Evolutionary conservation across 2,113 vertebrate genomes (phyloP).

Genomic region (Carassius auratus): DNA sequence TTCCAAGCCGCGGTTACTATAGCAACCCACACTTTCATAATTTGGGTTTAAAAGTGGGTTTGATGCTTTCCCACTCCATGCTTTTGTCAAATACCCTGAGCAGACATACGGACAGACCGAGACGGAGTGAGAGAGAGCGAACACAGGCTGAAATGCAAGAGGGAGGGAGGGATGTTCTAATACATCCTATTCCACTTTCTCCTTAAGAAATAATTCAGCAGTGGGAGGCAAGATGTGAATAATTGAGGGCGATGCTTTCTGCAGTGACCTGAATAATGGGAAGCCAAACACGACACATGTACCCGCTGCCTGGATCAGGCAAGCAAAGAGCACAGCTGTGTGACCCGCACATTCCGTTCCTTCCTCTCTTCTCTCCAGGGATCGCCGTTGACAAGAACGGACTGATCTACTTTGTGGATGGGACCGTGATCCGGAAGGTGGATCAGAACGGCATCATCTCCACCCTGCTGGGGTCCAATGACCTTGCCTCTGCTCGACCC

Average conservation of each 20-base stretch:
- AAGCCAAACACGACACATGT: slow-evolving; percentile 79
- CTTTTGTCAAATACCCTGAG: slow-evolving; percentile 31
- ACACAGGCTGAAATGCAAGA: not conserved
- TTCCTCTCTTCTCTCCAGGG: slow-evolving; percentile 76
- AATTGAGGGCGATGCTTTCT: slow-evolving; percentile 77
- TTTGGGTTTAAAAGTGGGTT: slow-evolving; percentile 70
- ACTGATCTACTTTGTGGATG: slow-evolving; percentile 96
- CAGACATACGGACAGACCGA: slow-evolving; percentile 17
- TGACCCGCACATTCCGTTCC: slow-evolving; percentile 48
- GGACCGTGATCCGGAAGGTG: slow-evolving; percentile 95
- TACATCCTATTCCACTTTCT: slow-evolving; percentile 76
- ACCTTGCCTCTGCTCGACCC: slow-evolving; percentile 93
- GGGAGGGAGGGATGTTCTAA: slow-evolving; percentile 51
- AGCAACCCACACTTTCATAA: slow-evolving; percentile 70
- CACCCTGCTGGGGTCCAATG: slow-evolving; percentile 93
- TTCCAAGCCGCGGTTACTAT: slow-evolving; percentile 67
- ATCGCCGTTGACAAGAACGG: slow-evolving; percentile 94
- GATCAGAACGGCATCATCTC: slow-evolving; percentile 96
- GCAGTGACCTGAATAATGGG: slow-evolving; percentile 82
- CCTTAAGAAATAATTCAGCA: slow-evolving; percentile 77
- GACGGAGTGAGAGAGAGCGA: slow-evolving; percentile 35
- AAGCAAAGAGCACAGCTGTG: slow-evolving; percentile 59
- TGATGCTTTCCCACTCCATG: slow-evolving; percentile 57
- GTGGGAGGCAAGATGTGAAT: slow-evolving; percentile 76
- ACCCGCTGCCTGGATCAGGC: slow-evolving; percentile 70